Base-by-base conservation (phyloP, 2,888 invertebrate species). In the Conomelus anceps region DNA sequence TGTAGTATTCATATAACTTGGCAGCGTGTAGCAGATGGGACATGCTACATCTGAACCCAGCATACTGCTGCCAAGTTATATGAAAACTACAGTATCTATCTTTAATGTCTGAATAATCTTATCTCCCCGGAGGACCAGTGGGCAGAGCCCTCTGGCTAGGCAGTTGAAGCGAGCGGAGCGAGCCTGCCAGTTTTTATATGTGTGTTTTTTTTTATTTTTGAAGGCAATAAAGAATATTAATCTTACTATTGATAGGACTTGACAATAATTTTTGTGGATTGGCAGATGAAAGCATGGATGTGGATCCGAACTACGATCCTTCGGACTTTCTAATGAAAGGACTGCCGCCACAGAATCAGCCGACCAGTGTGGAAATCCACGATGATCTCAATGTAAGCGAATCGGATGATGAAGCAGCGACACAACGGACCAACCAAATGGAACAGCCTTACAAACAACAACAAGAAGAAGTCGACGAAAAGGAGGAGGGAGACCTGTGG, bases 291-390 rank as follows among this genome's bases (percentile, higher is more conserved):
- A 96, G 96, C 90, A 95, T 96, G 94, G 96, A 96, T 91, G 95
- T 96, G 23, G 97, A 97, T 94, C 96, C 96, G 0, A 96, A 96
- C 92, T 98, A 98, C 93, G 98, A 98, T 93, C 97, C 97, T 0
- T 97, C 97, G 0, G 98, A 97, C 93, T 97, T 98, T 93, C 94
- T 97, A 88, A 94, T 96, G 93, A 94, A 95, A 22, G 94, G 94
- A 29, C 20, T 90, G 22, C 90, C 88, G 20, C 84, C 84, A 20
- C 91, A 89, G 90, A 91, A 34, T 89, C 93, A 90, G 92, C 94
- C 91, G 92, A 93, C 88, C 93, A 94, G 89, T 87, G 94, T 94
- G 90, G 96, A 95, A 92, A 96, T 96, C 89, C 95, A 96, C 91
- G 96, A 96, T 90, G 96, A 97, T 93, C 93, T 97, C 89, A 96